Evolutionary conservation across 2,888 invertebrate species (phyloP).

Genomic region (Nymphalis polychloros): DNA sequence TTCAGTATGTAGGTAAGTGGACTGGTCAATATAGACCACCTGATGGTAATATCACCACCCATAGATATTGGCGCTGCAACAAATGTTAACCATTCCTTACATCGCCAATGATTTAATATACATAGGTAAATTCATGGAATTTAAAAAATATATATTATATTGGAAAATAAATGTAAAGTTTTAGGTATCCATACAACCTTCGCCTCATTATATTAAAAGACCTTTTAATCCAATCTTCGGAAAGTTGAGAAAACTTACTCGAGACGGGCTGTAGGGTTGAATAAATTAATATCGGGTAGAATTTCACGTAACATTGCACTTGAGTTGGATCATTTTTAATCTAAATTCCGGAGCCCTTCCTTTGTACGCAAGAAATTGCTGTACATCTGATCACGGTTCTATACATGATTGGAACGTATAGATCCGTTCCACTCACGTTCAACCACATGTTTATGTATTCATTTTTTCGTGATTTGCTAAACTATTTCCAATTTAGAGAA

Average conservation of each 20-base stretch:
- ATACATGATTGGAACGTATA: conserved; percentile 61
- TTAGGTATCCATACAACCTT: conserved; percentile 24
- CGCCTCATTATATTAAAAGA: conserved; percentile 29
- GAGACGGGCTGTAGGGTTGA: conserved; percentile 35
- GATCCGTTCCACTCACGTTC: conserved; percentile 56
- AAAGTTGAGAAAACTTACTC: conserved; percentile 27
- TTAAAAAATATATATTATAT: too few relatives aligned
- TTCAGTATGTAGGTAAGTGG: too few relatives aligned
- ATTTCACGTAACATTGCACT: conserved; percentile 69
- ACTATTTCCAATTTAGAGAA: neutral
- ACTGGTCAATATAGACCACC: too few relatives aligned
- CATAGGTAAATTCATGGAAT: too few relatives aligned
- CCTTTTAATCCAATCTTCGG: conserved; percentile 34
- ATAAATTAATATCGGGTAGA: conserved; percentile 45
- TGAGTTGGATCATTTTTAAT: conserved; percentile 71
- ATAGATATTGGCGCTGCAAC: too few relatives aligned
- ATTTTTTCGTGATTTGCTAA: neutral
- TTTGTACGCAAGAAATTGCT: conserved; percentile 61
- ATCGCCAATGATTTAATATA: too few relatives aligned
- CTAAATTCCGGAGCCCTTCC: conserved; percentile 69
- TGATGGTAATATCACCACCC: too few relatives aligned
- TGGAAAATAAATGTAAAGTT: conserved; percentile 17
- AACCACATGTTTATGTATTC: conserved; percentile 22
- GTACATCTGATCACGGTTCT: conserved; percentile 49
- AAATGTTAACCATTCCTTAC: too few relatives aligned